Evolutionary conservation across 64 coral and sea anemone genomes (phyloP), one percentile per base, ranked within the genome.

Genomic region (Astreopora myriophthalma): DNA sequence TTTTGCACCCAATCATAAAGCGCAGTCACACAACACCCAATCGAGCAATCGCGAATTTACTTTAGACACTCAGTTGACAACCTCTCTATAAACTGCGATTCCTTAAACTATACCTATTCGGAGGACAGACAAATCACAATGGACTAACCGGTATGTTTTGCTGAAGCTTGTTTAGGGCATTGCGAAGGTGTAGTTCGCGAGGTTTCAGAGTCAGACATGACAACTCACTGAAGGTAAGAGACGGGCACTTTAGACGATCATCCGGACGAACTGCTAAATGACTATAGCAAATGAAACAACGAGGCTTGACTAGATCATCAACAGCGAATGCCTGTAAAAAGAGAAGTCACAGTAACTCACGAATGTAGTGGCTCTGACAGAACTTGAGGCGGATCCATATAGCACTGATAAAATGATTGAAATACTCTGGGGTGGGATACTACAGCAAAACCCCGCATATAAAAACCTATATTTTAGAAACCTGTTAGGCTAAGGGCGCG

Each of bases 161-260:
- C 20, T 89, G 73, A 1, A 96, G 31, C 5, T 89, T 69, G 28
- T 93, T 57, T 32, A 89, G 35, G 27, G 94, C 94, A 72, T 49
- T 76, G 22, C 86, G 86, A 40, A 96, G 62, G 61, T 96, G 79
- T 1, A 61, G 7, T 61, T 92, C 86, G 64, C 91, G 91, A 78
- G 94, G 94, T 51, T 93, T 89, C 16, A 88, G 73, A 16, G 94
- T 89, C 42, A 96, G 58, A 48, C 16, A 86, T 2, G 94, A 96
- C 11, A 93, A 71, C 44, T 96, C 94, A 16, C 60, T 84, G 36
- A 85, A 96, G 3, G 90, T 48, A 24, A 96, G 69, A 6, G 86
- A 88, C 12, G 90, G 90, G 27, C 90, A 96, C 27, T 88, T 57
- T 3, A 69, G 31, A 5, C 78, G 86, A 17, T 96, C 94, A 29